These are phyloP conservation scores for Callionymus lyra DNA, from an alignment of 2,113 vertebrate genomes.

Conservation along the genomic window DNA sequence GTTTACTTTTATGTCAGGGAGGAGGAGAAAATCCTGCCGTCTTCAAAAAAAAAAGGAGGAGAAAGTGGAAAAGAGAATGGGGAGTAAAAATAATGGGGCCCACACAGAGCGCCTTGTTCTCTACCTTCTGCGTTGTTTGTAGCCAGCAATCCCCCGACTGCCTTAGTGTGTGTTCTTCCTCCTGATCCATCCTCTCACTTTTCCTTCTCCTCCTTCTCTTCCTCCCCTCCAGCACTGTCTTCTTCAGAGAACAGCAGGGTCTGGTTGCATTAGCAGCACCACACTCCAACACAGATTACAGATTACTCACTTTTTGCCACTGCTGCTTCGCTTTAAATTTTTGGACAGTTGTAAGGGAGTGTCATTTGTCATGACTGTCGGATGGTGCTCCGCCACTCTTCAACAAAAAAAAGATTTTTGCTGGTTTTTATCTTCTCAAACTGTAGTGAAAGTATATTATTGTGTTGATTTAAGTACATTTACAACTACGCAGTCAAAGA, in stretches of 20 bases:
- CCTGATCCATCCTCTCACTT: conserved; percentile 35
- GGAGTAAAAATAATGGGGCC: conserved; percentile 58
- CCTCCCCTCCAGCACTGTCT: conserved; percentile 57
- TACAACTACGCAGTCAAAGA: too few relatives aligned
- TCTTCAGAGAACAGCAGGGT: conserved; percentile 56
- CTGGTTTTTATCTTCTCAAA: too few relatives aligned
- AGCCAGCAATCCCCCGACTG: conserved; percentile 45
- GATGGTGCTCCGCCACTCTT: conserved; percentile 5
- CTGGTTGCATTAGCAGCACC: conserved; percentile 46
- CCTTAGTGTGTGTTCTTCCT: conserved; percentile 52
- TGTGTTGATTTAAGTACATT: too few relatives aligned
- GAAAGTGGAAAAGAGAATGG: conserved; percentile 55
- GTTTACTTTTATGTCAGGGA: conserved; percentile 99
- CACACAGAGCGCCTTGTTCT: conserved; percentile 68
- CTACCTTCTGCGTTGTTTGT: conserved; percentile 64
- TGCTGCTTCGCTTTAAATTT: conserved; percentile 40
- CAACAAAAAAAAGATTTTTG: conserved; percentile 2
- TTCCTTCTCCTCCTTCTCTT: conserved; percentile 32
- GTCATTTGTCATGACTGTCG: conserved; percentile 54
- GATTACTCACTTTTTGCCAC: conserved; percentile 49
- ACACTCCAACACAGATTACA: conserved; percentile 54
- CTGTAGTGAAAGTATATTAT: too few relatives aligned
- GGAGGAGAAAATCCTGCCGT: conserved; percentile 86
- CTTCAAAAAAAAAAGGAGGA: conserved; percentile 79
- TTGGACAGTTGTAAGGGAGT: conserved; percentile 39